Evolutionary conservation across 92 coral and sea anemone species (phyloP), one percentile per base, ranked within the genome.

Genomic region (Ricordea florida): DNA sequence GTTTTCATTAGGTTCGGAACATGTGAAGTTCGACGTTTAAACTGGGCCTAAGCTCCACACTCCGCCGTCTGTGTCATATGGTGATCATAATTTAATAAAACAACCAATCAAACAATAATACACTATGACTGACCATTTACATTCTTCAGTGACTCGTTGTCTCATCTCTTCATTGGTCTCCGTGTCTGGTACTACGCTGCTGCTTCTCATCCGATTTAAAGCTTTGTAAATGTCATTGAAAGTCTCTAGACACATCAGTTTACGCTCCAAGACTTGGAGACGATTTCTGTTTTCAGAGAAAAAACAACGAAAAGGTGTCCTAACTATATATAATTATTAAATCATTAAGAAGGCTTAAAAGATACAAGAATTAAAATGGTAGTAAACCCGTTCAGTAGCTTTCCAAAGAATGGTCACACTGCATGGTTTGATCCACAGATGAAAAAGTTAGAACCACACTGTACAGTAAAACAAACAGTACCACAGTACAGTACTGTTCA

Each of bases 101-200:
- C 24, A 2, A 24, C 44, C n/a, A 27, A 21, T 6, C 6, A 17
- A 5, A 32, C 1, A 57, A 8, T 10, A 1, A 2, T 11, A 2
- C 58, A 6, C 0, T 28, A 18, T 5, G n/a, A 70, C 92, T 43
- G 46, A 94, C 97, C 98, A 94, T 70, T 79, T 83, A 55, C 98
- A 94, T 59, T 94, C 98, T 50, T 94, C 94, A 45, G 97, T 94
- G 66, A 94, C 98, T 15, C 98, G 78, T 62, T 94, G 98, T 35
- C 98, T 69, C 98, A 94, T 84, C 79, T 94, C 98, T 60, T 91
- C 97, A 35, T 87, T 87, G 3, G 98, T 94, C 56, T 94, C 98
- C 16, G 87, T 82, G 47, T 89, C 94, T 10, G 89, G 88, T 17
- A 88, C 69, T 11, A 85, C 89, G 23, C 87, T 81, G 36, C 87